Evolutionary conservation across 2,888 invertebrate genomes (phyloP), one percentile per base, ranked within the genome.

Genomic region (Drosophila stalkeri): DNA sequence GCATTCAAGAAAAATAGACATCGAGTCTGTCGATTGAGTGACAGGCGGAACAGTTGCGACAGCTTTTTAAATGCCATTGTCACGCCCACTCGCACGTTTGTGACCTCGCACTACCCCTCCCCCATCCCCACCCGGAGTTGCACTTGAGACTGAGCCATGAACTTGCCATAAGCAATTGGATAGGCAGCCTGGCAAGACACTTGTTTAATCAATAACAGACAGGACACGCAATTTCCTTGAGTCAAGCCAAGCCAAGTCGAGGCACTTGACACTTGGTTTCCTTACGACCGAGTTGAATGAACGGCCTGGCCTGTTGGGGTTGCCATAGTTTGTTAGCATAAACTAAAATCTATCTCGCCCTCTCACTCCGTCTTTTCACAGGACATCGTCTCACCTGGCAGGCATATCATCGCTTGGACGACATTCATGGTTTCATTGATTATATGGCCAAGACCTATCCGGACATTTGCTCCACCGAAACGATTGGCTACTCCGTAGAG

Each of bases 401-500:
- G 80, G 95, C 96, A 60, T 97, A 96, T 90, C 96, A 97, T 91
- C 95, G 96, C 0, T 91, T 96, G 31, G 93, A 94, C 1, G 95
- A 96, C 77, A 95, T 97, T 64, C 94, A 96, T 82, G 95, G 94
- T 31, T 97, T 95, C 88, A 91, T 97, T 82, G 95, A 96, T 81
- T 95, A 95, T 79, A 93, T 97, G 84, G 96, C 96, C 67, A 94
- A 94, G 64, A 94, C 95, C 0, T 97, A 95, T 92, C 96, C 97
- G 0, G 94, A 96, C 23, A 94, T 96, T 9, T 97, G 97, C 76
- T 95, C 95, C 0, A 95, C 97, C 0, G 94, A 95, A 89, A 94
- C 94, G 8, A 97, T 98, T 76, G 98, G 98, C 37, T 94, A 94
- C 72, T 95, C 97, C 0, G 94, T 95, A 3, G 96, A 97, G 93